These are phyloP conservation scores for Plemyria rubiginata DNA, from an alignment of 2,888 invertebrate genomes.

Conservation along the genomic window DNA sequence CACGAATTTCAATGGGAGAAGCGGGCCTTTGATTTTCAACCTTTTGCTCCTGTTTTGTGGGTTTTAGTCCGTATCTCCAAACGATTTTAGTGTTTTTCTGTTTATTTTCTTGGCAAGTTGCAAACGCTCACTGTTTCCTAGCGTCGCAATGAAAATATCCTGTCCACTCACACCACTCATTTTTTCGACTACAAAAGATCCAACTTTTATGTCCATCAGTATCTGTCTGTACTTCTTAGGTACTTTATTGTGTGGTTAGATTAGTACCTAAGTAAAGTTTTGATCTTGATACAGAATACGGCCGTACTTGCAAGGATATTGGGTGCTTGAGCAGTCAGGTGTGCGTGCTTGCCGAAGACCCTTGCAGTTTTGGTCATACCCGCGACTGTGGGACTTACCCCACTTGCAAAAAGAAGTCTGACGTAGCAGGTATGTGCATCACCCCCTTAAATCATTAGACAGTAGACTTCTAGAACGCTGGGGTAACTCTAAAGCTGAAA, in stretches of 20 bases:
- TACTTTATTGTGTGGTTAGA: not conserved
- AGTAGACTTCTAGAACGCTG: too few species aligned
- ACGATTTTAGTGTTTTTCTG: conserved; percentile 9
- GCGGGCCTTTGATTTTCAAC: conserved; percentile 47
- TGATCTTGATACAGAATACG: conserved; percentile 87
- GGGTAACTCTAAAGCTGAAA: too few species aligned
- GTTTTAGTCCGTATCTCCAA: conserved; percentile 25
- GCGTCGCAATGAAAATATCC: conserved; percentile 26
- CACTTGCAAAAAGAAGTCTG: conserved; percentile 86
- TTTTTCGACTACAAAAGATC: conserved; percentile 16
- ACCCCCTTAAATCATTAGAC: too few species aligned
- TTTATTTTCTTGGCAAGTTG: conserved; percentile 34
- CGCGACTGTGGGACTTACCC: conserved; percentile 88
- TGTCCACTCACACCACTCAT: conserved; percentile 13
- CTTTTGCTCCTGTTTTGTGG: conserved; percentile 41
- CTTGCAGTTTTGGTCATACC: conserved; percentile 86
- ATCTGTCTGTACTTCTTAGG: not conserved
- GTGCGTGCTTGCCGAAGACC: conserved; percentile 89
- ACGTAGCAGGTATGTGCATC: conserved; percentile 67
- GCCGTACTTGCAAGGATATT: conserved; percentile 91
- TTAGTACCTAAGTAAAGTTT: not conserved
- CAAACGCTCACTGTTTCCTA: conserved; percentile 30
- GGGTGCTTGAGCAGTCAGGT: conserved; percentile 89
- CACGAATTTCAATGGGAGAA: conserved; percentile 47
- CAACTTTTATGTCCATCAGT: conserved; percentile 4